Percentiles rank a stretch among this genome's conserved stretches.
Conservation (phyloP, 2,113 vertebrate species). For the Falco punctatus region DNA sequence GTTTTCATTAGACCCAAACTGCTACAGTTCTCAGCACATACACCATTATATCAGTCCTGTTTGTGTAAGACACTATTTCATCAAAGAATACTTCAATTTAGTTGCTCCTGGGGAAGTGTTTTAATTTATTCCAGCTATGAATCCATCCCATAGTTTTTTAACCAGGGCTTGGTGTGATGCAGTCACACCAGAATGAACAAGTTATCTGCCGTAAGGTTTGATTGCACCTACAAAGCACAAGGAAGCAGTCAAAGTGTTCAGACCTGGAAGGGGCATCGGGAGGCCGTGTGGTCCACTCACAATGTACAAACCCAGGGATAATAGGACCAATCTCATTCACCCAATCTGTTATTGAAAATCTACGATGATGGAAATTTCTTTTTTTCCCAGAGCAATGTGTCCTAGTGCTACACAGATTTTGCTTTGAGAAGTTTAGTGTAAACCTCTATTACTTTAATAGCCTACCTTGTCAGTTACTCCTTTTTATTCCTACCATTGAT, state of each 20-base stretch:
- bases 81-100: background rate
- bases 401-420: background rate
- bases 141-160: background rate
- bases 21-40: background rate
- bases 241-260: background rate
- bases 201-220: background rate
- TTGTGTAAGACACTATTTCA: background rate
- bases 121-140: background rate
- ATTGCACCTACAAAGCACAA: background rate
- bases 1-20: background rate
- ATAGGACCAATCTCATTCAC: background rate
- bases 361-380: background rate
- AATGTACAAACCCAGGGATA: background rate
- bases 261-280: background rate
- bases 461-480: background rate
- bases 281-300: background rate
- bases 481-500: background rate
- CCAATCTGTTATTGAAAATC: background rate
- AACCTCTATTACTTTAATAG: background rate
- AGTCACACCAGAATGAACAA: background rate
- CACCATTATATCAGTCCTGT: background rate
- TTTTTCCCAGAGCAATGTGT: background rate
- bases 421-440: background rate
- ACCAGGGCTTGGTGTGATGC: background rate
- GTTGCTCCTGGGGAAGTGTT: background rate